phyloP scores from a whole-genome alignment of 2,888 invertebrate species.

The Argyresthia goedartella region DNA sequence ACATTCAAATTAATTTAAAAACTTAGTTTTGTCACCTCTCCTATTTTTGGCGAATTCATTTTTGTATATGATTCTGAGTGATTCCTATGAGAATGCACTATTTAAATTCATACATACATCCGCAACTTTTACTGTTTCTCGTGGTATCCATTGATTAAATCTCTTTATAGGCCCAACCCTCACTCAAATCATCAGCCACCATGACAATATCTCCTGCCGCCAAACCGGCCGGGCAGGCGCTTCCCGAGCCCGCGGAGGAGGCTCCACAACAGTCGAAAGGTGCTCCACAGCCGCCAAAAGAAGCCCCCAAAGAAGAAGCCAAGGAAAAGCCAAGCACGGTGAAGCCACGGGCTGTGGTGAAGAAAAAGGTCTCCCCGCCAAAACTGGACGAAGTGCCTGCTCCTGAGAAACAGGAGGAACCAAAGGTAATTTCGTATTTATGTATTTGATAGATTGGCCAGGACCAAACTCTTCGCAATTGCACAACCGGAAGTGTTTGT shows the following conservation, averaged over 20 bases:
- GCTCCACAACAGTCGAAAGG: not conserved
- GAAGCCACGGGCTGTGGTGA: slow-evolving; percentile 29
- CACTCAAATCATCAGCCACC: slow-evolving; percentile 53
- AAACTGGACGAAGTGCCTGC: slow-evolving; percentile 32
- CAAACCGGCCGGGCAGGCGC: not conserved
- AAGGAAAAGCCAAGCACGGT: slow-evolving; percentile 28
- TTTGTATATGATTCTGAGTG: no score
- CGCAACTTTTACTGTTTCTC: no score
- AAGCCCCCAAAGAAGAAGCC: slow-evolving; percentile 27
- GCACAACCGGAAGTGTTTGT: no score
- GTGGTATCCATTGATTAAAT: not conserved
- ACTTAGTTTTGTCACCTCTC: no score
- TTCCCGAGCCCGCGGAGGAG: not conserved
- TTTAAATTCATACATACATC: no score
- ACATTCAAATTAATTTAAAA: no score
- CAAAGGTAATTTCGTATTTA: slow-evolving; percentile 30
- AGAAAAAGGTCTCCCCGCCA: slow-evolving; percentile 35
- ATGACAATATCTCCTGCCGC: slow-evolving; percentile 40
- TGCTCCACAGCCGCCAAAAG: slow-evolving; percentile 13
- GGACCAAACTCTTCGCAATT: no score
- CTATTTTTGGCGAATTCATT: no score
- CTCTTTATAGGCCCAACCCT: slow-evolving; percentile 30
- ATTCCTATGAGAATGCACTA: no score
- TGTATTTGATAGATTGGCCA: not conserved
- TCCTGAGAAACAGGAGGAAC: slow-evolving; percentile 37